Base-by-base conservation (phyloP, 2,888 invertebrate species). In the Agonum fuliginosum region DNA sequence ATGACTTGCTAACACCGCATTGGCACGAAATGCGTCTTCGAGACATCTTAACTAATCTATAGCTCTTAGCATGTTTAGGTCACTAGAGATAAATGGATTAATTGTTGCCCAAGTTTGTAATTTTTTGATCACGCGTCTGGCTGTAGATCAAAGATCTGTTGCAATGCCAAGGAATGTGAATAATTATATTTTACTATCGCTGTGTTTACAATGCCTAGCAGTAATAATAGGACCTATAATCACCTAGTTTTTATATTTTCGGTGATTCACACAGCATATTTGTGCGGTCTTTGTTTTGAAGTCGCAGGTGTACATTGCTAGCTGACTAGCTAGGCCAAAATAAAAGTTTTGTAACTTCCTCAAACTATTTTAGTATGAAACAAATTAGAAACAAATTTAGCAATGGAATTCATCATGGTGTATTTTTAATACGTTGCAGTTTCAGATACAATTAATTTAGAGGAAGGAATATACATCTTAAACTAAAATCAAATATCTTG, bases 41-140 rank as follows among this genome's bases (percentile, higher is more conserved):
- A n/a, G 54, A 22, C 22, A 22, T n/a, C 24, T 54, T 24, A 54
- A 10, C 24, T 54, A 24, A 54, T 4, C 22, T 1, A n/a, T 24
- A 2, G 6, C n/a, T n/a, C n/a, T n/a, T n/a, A n/a, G n/a, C n/a
- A n/a, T n/a, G n/a, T n/a, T n/a, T n/a, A n/a, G n/a, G n/a, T n/a
- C n/a, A n/a, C n/a, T n/a, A 12, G 30, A 37, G 69, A 69, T 69
- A 41, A 69, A 69, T 69, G 24, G 10, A 14, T 46, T 41, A 69
- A 69, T 69, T 69, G 69, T 69, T 69, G 69, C 24, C 43, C 43
- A 69, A 69, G 41, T 22, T 43, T 10, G 41, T 69, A 14, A 43
- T 69, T 69, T 43, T 69, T 69, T 22, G 5, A 12, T 19, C 12
- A 22, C 41, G n/a, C n/a, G n/a, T n/a, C 43, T 69, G 69, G 69